Conservation (phyloP, 2,113 vertebrate genomes). For the Mastomys coucha region DNA sequence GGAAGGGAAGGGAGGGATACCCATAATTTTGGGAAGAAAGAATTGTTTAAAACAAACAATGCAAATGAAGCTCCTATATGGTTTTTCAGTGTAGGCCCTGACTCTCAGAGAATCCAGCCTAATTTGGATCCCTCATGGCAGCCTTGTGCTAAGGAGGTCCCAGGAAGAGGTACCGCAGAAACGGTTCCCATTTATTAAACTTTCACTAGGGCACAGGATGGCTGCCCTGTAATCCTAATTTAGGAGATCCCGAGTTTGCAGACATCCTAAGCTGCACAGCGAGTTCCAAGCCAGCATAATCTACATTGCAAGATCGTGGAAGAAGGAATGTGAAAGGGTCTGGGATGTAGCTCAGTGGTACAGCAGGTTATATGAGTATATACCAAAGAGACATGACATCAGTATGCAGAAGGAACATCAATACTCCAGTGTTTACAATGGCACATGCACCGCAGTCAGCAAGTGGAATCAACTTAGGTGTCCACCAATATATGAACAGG, state of each 20-base stretch:
- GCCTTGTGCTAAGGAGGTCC: not conserved
- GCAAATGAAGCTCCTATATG: not conserved
- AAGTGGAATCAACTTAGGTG: not conserved
- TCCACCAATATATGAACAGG: not conserved
- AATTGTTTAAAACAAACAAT: not conserved
- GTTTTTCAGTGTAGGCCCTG: not conserved
- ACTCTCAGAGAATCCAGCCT: not conserved
- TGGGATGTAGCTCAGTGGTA: not conserved
- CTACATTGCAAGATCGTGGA: not conserved
- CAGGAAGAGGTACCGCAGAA: not conserved
- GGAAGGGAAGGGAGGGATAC: not conserved
- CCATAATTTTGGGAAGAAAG: not conserved
- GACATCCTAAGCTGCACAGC: not conserved
- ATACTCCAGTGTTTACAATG: not conserved
- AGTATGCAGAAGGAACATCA: not conserved
- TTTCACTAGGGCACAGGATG: no score
- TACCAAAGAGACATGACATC: not conserved
- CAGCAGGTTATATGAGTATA: not conserved
- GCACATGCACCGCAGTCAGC: not conserved
- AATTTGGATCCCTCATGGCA: not conserved
- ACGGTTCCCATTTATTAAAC: not conserved
- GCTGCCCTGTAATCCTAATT: not conserved
- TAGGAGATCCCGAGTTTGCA: not conserved
- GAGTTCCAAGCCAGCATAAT: not conserved
- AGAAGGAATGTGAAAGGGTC: not conserved